phyloP scores from a whole-genome alignment of 2,113 vertebrate species.

The Ginglymostoma cirratum region DNA sequence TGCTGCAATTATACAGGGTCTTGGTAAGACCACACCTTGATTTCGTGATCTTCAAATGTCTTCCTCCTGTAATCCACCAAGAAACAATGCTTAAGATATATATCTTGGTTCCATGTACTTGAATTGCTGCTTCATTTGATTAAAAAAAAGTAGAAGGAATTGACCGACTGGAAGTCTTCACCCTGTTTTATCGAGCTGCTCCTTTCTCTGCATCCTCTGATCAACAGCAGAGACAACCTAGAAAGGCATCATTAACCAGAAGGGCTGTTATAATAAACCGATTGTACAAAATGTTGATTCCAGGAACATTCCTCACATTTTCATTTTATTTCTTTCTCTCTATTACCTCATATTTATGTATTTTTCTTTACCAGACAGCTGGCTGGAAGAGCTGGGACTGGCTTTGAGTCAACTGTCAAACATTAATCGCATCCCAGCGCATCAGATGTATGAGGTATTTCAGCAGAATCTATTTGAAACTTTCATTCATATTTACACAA shows the following conservation, averaged over 20 bases:
- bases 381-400: neutral
- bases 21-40: no score
- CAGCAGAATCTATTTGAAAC: neutral
- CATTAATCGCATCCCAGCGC: constrained; percentile 17
- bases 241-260: neutral
- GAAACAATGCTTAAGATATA: neutral
- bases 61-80: neutral
- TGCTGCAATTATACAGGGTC: no score
- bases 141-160: neutral
- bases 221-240: neutral
- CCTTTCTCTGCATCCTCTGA: neutral
- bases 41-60: neutral
- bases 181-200: neutral
- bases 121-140: neutral
- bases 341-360: constrained; percentile 23
- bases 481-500: constrained; percentile 21
- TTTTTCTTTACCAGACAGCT: neutral
- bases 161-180: neutral
- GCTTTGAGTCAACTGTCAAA: constrained; percentile 16
- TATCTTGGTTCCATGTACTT: neutral
- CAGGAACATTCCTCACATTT: constrained; percentile 22
- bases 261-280: neutral
- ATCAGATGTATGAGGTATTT: constrained; percentile 8
- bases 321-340: constrained; percentile 18
- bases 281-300: neutral